Evolutionary conservation across 2,113 vertebrate species (phyloP).

Genomic region (Ceyx margarethae): DNA sequence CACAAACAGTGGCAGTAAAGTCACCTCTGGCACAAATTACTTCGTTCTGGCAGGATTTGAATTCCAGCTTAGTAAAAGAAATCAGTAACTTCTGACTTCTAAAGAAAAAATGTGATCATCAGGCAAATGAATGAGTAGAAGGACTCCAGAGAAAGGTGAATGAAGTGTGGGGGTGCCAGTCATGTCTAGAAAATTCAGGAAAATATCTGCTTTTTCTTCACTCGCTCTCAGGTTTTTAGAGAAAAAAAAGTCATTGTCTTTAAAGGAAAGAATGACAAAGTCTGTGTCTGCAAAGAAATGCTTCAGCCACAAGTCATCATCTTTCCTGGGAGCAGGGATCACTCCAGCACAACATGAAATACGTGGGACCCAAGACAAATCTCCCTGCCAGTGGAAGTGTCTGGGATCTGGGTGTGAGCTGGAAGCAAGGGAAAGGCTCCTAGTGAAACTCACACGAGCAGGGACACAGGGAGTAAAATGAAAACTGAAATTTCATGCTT

Average conservation of each 20-base stretch:
- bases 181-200: not conserved
- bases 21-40: not conserved
- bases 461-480: not conserved
- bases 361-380: too few relatives aligned
- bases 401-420: not conserved
- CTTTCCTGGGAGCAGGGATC: not conserved
- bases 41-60: not conserved
- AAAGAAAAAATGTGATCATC: not conserved
- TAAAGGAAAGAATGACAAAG: not conserved
- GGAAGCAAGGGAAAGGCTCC: not conserved
- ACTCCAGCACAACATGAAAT: not conserved
- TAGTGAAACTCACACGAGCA: rapidly evolving
- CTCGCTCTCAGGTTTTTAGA: not conserved
- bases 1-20: not conserved
- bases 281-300: not conserved
- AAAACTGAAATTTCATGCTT: not conserved
- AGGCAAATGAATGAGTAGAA: not conserved
- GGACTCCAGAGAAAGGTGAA: not conserved
- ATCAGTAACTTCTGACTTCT: not conserved
- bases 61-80: not conserved
- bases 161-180: not conserved
- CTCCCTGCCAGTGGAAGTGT: too few relatives aligned
- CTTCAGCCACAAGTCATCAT: not conserved
- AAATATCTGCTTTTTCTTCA: not conserved
- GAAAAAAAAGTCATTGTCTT: not conserved